A percentile compares a stretch with the other conserved stretches of the same genome.
Conservation (phyloP, 2,888 invertebrate genomes). For the Trachelus iudaicus region DNA sequence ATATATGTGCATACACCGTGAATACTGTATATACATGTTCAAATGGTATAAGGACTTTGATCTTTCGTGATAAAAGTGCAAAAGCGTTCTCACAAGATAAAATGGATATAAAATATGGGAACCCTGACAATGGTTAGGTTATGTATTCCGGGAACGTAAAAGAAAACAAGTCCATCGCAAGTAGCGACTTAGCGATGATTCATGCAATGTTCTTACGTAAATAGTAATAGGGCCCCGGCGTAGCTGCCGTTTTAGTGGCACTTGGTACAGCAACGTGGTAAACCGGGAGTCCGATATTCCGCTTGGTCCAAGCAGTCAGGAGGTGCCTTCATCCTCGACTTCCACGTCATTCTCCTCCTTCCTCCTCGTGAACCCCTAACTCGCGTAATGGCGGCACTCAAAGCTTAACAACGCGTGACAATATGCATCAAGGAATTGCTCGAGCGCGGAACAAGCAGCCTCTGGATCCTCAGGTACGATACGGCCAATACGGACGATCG, state of each 20-base stretch:
- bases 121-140: not conserved
- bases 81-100: not conserved
- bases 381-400: constrained; percentile 55
- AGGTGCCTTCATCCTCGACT: not conserved
- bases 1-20: no score
- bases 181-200: constrained; percentile 2
- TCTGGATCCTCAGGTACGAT: constrained; percentile 17
- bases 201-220: constrained; percentile 27
- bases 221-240: constrained; percentile 25
- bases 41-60: not conserved
- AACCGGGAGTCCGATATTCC: not conserved
- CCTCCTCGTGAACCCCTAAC: constrained; percentile 32
- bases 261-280: not conserved
- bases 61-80: not conserved
- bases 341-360: not conserved
- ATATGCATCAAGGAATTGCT: constrained; percentile 59
- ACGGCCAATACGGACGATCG: not conserved
- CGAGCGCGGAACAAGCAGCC: constrained; percentile 42
- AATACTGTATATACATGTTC: not conserved
- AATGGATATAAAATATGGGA: not conserved
- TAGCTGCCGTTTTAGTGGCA: not conserved
- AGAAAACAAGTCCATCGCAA: not conserved
- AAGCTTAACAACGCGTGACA: constrained; percentile 63
- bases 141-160: not conserved
- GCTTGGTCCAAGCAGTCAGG: not conserved